Evolutionary conservation across 2,888 invertebrate genomes (phyloP).

Genomic region (Crepidodera aurea): DNA sequence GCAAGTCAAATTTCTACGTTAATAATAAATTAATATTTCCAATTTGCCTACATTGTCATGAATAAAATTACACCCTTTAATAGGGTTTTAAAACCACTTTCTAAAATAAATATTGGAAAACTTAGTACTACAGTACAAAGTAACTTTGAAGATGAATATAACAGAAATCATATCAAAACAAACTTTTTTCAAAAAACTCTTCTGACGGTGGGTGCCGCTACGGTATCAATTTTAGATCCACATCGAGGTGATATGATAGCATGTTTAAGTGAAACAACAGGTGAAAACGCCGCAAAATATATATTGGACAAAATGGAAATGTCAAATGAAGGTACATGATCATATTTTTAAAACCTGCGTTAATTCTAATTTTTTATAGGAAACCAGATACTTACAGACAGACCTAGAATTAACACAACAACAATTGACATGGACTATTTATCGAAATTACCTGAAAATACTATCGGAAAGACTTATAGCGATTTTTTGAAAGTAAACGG

Average conservation of each 20-base stretch:
- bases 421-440: slow-evolving; percentile 81
- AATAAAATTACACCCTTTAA: not conserved
- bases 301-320: slow-evolving; percentile 80
- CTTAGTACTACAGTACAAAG: slow-evolving; percentile 40
- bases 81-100: not conserved
- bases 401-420: slow-evolving; percentile 86
- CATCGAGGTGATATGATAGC: slow-evolving; percentile 91
- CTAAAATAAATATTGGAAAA: not conserved
- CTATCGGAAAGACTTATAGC: slow-evolving; percentile 86
- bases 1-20: no score
- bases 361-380: not conserved
- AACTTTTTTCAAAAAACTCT: slow-evolving; percentile 78
- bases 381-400: slow-evolving; percentile 73
- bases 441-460: slow-evolving; percentile 75
- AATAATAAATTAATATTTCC: no score
- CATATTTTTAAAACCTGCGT: no score
- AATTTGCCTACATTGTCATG: no score
- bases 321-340: slow-evolving; percentile 74
- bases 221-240: slow-evolving; percentile 83
- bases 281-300: slow-evolving; percentile 69
- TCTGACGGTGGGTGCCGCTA: slow-evolving; percentile 87
- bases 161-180: slow-evolving; percentile 70
- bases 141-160: slow-evolving; percentile 70
- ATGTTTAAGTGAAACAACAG: slow-evolving; percentile 92
- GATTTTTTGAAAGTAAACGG: slow-evolving; percentile 83